Base-by-base conservation (phyloP, 2,888 invertebrate species). In the Meteorus cinctellus region DNA sequence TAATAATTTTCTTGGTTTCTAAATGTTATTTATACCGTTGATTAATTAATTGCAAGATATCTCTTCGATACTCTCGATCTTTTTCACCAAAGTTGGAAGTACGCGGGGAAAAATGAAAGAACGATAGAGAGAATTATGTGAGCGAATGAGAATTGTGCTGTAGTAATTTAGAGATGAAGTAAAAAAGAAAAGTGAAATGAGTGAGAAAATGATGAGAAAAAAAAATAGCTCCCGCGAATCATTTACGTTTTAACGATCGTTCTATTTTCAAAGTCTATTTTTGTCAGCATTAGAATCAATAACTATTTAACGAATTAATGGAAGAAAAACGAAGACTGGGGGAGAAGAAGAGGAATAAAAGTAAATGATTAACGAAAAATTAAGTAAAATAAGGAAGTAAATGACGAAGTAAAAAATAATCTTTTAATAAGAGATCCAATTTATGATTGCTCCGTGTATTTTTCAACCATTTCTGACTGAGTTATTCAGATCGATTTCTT, bases 191-290 rank as follows among this genome's bases (percentile, higher is more conserved):
- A 76, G 76, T 76, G 77, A 77, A 77, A 73, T 76, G 77, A 70
- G 60, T 24, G 24, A 24, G 24, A 24, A 77, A 51, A 73, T 60
- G 77, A 78, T 74, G 79, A 79, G 77, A 78, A 71, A 69, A 69
- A 69, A 48, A 19, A 55, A 55, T 55, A 55, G 55, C 55, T 24
- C 55, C 55, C 55, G n/a, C 24, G 55, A 8, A 31, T 70, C 69
- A 79, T 82, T 82, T 79, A 80, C 78, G 79, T 82, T 81, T 80
- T 72, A 80, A 82, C 76, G 60, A 75, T 79, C 77, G 73, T 78
- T 77, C 65, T 79, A 78, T 72, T 78, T 79, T 72, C 70, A 79
- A 82, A 81, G 72, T 80, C 79, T 80, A 78, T 81, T 81, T 78
- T 83, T 81, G 78, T 77, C 77, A 78, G 78, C 75, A 76, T 67